These are phyloP conservation scores for Erythrolamprus reginae DNA, from an alignment of 2,113 vertebrate species.

Conservation along the genomic window DNA sequence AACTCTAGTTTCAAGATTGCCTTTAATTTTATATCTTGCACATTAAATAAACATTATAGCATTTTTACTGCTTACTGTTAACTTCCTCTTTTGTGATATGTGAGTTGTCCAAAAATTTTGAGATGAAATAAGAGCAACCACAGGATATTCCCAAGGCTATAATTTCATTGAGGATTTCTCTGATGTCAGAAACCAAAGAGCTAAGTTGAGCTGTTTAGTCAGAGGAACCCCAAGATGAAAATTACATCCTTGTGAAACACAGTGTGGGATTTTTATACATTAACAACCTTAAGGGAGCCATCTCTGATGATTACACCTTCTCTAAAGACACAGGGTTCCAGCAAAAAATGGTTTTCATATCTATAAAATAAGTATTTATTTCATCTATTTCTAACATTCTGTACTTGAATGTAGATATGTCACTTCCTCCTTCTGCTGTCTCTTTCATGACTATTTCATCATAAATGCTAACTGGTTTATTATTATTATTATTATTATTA, in stretches of 20 bases:
- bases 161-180: constrained; percentile 44
- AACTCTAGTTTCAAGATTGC: neutral
- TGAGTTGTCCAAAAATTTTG: neutral
- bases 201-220: constrained; percentile 35
- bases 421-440: constrained; percentile 22
- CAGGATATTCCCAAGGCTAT: constrained; percentile 29
- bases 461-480: constrained; percentile 24
- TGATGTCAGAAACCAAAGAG: constrained; percentile 32
- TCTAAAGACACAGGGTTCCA: constrained; percentile 21
- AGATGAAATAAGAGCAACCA: constrained; percentile 39
- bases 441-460: neutral
- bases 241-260: constrained; percentile 32
- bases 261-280: constrained; percentile 28
- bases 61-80: constrained; percentile 20
- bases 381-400: constrained; percentile 10
- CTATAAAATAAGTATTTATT: constrained; percentile 4
- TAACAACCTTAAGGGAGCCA: constrained; percentile 36
- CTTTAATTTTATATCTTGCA: neutral
- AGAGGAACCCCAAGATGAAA: constrained; percentile 37
- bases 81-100: constrained; percentile 4
- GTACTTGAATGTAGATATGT: constrained; percentile 27
- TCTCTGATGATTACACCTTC: constrained; percentile 36
- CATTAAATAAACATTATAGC: constrained; percentile 4
- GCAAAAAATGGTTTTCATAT: constrained; percentile 42
- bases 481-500: too few species aligned